phyloP scores from a whole-genome alignment of 2,113 vertebrate genomes.

The Onychorhynchus coronatus region DNA sequence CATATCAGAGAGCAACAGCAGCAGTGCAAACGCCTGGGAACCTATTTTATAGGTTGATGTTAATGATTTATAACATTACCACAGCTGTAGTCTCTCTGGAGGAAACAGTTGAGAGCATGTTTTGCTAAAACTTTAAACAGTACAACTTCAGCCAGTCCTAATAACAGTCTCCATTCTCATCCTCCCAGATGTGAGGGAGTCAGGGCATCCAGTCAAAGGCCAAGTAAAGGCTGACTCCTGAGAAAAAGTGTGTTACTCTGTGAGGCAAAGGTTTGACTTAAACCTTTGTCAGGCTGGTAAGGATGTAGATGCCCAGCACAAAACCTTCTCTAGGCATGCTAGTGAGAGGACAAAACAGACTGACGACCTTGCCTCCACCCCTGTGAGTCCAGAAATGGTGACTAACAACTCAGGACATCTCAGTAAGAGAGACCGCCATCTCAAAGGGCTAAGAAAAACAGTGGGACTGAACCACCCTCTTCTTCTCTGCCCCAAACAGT shows the following conservation, averaged over 20 bases:
- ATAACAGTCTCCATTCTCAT: neutral
- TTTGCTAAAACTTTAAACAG: constrained; percentile 27
- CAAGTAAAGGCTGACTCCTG: neutral
- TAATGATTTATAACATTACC: constrained; percentile 14
- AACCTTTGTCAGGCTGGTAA: neutral
- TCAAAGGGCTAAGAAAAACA: neutral
- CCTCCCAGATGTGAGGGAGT: neutral
- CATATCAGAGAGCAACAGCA: neutral
- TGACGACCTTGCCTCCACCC: neutral
- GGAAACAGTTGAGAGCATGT: neutral
- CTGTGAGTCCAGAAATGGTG: neutral
- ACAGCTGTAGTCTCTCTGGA: neutral
- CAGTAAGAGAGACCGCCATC: neutral
- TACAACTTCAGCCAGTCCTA: neutral
- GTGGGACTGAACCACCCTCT: neutral
- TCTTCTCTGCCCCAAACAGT: rapidly evolving
- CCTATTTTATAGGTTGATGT: neutral
- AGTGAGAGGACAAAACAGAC: neutral
- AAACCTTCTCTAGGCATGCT: neutral
- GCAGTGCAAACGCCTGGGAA: neutral
- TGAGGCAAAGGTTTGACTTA: neutral
- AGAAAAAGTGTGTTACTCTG: neutral
- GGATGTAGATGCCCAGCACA: neutral
- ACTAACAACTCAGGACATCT: neutral
- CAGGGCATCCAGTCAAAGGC: neutral